Conservation (phyloP, 2,113 vertebrate species). For the Cololabis saira region DNA sequence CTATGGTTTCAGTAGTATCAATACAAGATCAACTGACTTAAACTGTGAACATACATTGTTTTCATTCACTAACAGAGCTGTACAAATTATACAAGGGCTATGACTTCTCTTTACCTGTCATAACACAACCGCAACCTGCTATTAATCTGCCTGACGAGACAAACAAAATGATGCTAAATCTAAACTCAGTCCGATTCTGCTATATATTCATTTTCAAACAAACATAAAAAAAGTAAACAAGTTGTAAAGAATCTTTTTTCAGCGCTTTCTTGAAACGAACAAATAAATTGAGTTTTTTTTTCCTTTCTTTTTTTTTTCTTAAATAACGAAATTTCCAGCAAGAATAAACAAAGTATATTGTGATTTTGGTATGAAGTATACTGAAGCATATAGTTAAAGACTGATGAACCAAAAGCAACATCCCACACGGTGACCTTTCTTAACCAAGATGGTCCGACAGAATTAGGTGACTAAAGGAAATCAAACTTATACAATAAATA, state of each 20-base stretch:
- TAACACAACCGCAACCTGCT: constrained; percentile 62
- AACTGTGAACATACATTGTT: constrained; percentile 76
- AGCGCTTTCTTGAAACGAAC: background rate
- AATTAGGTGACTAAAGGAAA: constrained; percentile 28
- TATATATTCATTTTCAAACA: constrained; percentile 25
- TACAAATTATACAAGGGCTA: constrained; percentile 81
- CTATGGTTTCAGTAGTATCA: constrained; percentile 76
- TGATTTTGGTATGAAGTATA: constrained; percentile 40
- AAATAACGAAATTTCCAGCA: constrained; percentile 26
- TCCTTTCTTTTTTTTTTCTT: too few species aligned
- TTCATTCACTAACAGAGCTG: constrained; percentile 79
- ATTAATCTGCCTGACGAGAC: constrained; percentile 48
- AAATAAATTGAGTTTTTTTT: constrained; percentile 11
- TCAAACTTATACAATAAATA: constrained; percentile 35
- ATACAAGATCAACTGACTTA: constrained; percentile 74
- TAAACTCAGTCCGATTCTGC: constrained; percentile 4
- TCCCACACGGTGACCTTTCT: constrained; percentile 46
- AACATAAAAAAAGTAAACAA: constrained; percentile 20
- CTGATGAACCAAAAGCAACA: constrained; percentile 47
- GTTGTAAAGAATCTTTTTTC: background rate
- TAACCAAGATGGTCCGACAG: constrained; percentile 20
- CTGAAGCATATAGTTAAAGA: constrained; percentile 30
- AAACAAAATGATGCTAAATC: constrained; percentile 43
- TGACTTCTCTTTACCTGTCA: constrained; percentile 62
- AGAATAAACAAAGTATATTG: constrained; percentile 15